These are phyloP conservation scores for Microtus pennsylvanicus DNA, from an alignment of 2,113 vertebrate species.

Conservation along the genomic window DNA sequence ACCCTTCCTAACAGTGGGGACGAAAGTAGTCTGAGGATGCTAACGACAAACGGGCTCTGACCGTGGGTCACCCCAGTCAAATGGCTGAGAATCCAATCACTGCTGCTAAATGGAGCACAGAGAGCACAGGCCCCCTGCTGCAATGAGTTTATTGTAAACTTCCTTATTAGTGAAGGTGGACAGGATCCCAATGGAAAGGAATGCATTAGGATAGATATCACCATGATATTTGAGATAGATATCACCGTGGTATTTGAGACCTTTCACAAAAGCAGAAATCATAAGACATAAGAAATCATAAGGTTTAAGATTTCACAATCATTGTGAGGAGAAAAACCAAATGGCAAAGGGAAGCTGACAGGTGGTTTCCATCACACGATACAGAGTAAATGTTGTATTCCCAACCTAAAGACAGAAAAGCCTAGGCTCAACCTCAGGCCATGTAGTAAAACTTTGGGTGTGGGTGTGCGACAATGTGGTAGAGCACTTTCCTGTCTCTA, in stretches of 20 bases:
- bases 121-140: no score
- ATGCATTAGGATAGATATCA: neutral
- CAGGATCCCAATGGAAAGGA: neutral
- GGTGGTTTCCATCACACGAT: neutral
- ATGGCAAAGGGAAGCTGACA: neutral
- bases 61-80: neutral
- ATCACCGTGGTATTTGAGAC: neutral
- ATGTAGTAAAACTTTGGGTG: neutral
- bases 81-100: no score
- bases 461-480: no score
- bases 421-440: neutral
- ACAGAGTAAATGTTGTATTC: neutral
- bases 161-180: neutral
- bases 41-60: neutral
- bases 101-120: neutral
- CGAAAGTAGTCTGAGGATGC: neutral
- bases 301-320: neutral
- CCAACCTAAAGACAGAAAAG: neutral
- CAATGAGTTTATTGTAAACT: neutral
- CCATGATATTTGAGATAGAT: neutral
- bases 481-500: neutral
- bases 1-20: neutral
- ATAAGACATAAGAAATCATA: neutral
- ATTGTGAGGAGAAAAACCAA: neutral
- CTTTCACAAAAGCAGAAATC: neutral